phyloP scores from a whole-genome alignment of 2,888 invertebrate genomes.

The Baronia brevicornis region DNA sequence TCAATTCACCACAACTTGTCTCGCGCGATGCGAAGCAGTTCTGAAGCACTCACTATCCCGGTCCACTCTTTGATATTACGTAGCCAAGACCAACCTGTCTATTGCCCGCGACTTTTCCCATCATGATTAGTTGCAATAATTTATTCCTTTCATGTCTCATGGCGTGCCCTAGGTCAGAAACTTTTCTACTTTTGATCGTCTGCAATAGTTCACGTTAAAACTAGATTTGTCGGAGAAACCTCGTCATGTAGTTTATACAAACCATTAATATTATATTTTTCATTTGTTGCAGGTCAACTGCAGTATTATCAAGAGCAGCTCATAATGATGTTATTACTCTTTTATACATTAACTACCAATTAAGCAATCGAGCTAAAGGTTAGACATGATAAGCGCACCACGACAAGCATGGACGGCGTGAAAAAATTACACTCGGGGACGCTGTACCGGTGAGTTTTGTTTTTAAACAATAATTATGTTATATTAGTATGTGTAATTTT shows the following conservation, averaged over 20 bases:
- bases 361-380: conserved; percentile 36
- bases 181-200: no score
- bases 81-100: no score
- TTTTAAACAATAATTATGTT: conserved; percentile 10
- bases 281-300: conserved; percentile 41
- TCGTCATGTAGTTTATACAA: not conserved
- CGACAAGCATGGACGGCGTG: conserved; percentile 65
- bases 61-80: no score
- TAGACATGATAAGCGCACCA: conserved; percentile 59
- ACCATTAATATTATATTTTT: conserved; percentile 14
- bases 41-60: no score
- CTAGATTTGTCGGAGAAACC: not conserved
- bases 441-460: conserved; percentile 62
- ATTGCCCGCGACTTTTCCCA: no score
- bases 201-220: no score
- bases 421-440: conserved; percentile 73
- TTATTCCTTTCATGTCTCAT: no score
- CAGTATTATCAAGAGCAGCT: conserved; percentile 31
- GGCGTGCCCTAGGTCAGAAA: no score
- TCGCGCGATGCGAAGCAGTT: no score
- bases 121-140: no score
- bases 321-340: conserved; percentile 54
- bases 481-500: conserved; percentile 4
- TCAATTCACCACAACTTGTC: no score
- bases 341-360: conserved; percentile 42